phyloP scores from a whole-genome alignment of 2,113 vertebrate species.

The Prunella fulvescens region DNA sequence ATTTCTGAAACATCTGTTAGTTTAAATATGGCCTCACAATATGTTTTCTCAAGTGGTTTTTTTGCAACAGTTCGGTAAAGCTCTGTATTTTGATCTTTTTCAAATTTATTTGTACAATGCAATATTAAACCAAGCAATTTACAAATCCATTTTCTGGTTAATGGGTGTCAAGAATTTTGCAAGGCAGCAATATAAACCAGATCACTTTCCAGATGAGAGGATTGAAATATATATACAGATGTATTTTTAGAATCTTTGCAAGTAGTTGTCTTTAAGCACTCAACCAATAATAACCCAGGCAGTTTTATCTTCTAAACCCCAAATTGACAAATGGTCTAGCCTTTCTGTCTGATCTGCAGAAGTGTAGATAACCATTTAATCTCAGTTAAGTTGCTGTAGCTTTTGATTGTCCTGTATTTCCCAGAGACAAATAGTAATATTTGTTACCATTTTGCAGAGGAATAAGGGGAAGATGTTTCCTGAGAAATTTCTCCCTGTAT shows the following conservation, averaged over 20 bases:
- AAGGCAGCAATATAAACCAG: neutral
- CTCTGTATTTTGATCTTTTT: slow-evolving; percentile 3
- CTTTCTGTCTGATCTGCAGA: neutral
- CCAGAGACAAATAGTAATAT: neutral
- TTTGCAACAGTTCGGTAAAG: slow-evolving; percentile 8
- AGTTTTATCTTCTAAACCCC: neutral
- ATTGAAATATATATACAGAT: neutral
- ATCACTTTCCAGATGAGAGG: neutral
- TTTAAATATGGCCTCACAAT: slow-evolving; percentile 59
- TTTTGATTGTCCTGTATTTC: neutral
- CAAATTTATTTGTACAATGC: neutral
- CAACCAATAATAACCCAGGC: neutral
- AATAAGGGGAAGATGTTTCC: neutral
- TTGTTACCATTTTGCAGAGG: neutral
- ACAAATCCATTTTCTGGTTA: neutral
- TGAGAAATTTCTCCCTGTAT: neutral
- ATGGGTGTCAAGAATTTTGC: neutral
- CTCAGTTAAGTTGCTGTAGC: neutral
- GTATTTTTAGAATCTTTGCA: slow-evolving; percentile 1
- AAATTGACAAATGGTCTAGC: neutral
- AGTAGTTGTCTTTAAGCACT: neutral
- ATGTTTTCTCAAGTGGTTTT: slow-evolving; percentile 65
- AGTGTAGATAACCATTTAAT: neutral
- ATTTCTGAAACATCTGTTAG: slow-evolving; percentile 63
- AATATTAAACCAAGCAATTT: neutral